phyloP scores from a whole-genome alignment of 30 jellyfish, hydroid and myxozoan genomes.

The Aurelia sp. region DNA sequence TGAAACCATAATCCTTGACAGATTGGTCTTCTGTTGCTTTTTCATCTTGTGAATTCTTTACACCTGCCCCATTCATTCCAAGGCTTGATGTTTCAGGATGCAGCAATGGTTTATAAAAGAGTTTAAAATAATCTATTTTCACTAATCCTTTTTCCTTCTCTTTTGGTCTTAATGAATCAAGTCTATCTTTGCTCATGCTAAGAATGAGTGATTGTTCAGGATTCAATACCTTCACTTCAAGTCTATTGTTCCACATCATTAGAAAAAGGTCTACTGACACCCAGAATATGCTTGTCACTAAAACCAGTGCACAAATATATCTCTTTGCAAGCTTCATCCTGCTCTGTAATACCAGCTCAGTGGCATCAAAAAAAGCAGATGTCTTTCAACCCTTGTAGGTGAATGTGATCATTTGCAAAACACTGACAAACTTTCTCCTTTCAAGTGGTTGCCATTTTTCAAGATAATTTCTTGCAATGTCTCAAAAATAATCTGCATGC shows the following conservation, averaged over 20 bases:
- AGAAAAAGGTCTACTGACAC: constrained; percentile 80
- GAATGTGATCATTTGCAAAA: no score
- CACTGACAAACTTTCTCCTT: no score
- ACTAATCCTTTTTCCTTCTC: constrained; percentile 53
- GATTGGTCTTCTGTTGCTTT: constrained; percentile 80
- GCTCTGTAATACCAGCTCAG: neutral
- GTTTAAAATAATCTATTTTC: constrained; percentile 72
- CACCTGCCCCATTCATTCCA: constrained; percentile 97
- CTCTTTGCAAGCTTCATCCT: constrained; percentile 90
- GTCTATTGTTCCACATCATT: constrained; percentile 71
- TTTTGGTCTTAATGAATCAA: constrained; percentile 52
- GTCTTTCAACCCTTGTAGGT: no score
- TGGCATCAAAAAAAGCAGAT: no score
- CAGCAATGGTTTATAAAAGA: constrained; percentile 58
- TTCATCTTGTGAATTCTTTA: constrained; percentile 65
- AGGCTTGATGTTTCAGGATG: constrained; percentile 77
- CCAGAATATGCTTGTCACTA: constrained; percentile 90
- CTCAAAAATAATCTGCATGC: no score
- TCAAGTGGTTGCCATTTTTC: no score
- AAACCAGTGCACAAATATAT: constrained; percentile 79
- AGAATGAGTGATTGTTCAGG: constrained; percentile 77
- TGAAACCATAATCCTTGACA: constrained; percentile 87
- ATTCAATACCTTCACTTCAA: constrained; percentile 63
- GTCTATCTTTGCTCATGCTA: constrained; percentile 62
- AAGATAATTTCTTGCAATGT: no score